These are phyloP conservation scores for Aspiorhynchus laticeps DNA, from an alignment of 2,113 vertebrate species.

Conservation along the genomic window DNA sequence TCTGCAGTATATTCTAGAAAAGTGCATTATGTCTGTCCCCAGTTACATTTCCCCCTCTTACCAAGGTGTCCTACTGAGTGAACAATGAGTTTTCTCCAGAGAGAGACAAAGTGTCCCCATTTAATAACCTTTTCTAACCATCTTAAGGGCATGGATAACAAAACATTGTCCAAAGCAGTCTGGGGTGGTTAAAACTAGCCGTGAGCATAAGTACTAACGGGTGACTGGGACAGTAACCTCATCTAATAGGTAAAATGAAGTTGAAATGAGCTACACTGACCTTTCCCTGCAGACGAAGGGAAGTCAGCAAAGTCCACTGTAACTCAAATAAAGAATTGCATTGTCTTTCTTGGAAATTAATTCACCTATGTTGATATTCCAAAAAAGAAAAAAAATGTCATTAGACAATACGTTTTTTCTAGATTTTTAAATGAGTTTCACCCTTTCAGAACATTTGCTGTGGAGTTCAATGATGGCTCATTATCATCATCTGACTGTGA, in stretches of 20 bases:
- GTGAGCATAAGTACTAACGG: slow-evolving; percentile 71
- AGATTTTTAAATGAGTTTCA: slow-evolving; percentile 3
- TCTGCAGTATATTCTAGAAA: neutral
- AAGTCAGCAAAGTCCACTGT: neutral
- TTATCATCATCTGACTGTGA: slow-evolving; percentile 31
- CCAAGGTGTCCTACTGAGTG: slow-evolving; percentile 60
- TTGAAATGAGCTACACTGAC: slow-evolving; percentile 73
- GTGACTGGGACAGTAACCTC: slow-evolving; percentile 70
- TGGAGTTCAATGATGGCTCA: slow-evolving; percentile 53
- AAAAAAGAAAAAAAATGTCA: neutral
- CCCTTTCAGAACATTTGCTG: slow-evolving; percentile 5
- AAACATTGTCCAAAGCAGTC: slow-evolving; percentile 59
- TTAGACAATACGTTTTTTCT: neutral
- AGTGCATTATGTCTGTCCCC: neutral
- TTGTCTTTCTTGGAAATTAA: neutral
- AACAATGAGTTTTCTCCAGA: slow-evolving; percentile 54
- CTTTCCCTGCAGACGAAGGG: neutral
- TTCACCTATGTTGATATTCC: neutral
- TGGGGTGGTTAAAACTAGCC: slow-evolving; percentile 74
- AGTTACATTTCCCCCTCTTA: neutral
- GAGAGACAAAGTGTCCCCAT: slow-evolving; percentile 63
- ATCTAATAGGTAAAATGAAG: slow-evolving; percentile 65
- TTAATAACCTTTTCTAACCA: slow-evolving; percentile 64
- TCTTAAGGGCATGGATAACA: slow-evolving; percentile 68
- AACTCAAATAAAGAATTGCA: neutral